Base-by-base conservation (phyloP, 1,140 invertebrate species). In the Ectropis grisescens region DNA sequence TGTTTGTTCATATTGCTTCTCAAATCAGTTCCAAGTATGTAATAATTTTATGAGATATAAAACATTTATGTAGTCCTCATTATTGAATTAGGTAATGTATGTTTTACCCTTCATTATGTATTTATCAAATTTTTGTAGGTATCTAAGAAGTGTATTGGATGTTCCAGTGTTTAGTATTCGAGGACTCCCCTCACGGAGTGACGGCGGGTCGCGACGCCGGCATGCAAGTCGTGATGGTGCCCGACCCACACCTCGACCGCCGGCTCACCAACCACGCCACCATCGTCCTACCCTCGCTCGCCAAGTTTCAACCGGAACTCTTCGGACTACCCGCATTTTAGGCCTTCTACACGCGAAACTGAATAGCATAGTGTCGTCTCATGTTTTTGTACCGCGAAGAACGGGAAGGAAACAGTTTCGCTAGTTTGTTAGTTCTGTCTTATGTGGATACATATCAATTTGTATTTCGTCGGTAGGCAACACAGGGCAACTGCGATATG, bases 141-240 rank as follows among this genome's bases (percentile, higher is more conserved):
- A n/a, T n/a, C n/a, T n/a, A n/a, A n/a, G n/a, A n/a, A n/a, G n/a
- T n/a, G n/a, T n/a, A n/a, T n/a, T n/a, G n/a, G n/a, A n/a, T n/a
- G 47, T 84, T 85, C 15, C 74, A 94, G 87, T 95, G 94, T 59
- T 72, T 98, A 28, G 95, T 97, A 0, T 96, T 98, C 68, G 96
- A 98, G 82, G 95, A 98, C 81, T 92, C 95, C 0, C 90, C 91
- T 1, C 94, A 96, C 75, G 96, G 96, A 5, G 92, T 96, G 1
- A 79, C 87, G 44, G 92, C 92, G 9, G 94, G 88, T 0, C 47
- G 88, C 10, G 84, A 85, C 29, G 96, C 96, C 2, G 93, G 92
- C 6, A 95, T 97, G 92, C 92, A 93, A 74, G 89, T 90, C 1
- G 89, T 96, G 0, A 95, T 96, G 93, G 88, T 96, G 13, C 93